phyloP scores from a whole-genome alignment of 1,140 invertebrate genomes.

The Zaprionus ornatus region DNA sequence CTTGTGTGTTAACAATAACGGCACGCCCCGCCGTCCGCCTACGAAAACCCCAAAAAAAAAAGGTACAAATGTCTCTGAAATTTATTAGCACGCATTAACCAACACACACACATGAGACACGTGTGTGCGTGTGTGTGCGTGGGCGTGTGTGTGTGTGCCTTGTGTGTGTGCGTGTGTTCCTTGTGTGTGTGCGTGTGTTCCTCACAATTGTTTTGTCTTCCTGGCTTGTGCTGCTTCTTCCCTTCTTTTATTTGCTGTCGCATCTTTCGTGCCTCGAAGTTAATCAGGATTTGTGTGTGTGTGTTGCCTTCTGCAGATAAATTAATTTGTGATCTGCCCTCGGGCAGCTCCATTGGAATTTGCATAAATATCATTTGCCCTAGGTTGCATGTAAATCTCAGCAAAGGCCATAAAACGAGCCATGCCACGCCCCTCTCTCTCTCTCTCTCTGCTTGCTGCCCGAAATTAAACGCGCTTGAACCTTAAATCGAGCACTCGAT shows the following conservation, averaged over 20 bases:
- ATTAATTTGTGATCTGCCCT: constrained; percentile 67
- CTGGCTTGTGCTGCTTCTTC: constrained; percentile 48
- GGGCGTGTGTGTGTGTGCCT: constrained; percentile 18
- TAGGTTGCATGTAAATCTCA: constrained; percentile 61
- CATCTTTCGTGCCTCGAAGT: constrained; percentile 52
- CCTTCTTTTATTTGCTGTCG: constrained; percentile 35
- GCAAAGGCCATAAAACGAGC: constrained; percentile 18
- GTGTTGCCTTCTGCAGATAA: constrained; percentile 59
- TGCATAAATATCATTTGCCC: constrained; percentile 78
- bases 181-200: no score
- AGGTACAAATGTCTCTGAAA: constrained; percentile 78
- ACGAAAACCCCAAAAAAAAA: constrained; percentile 25
- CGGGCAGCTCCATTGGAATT: constrained; percentile 65
- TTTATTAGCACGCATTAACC: constrained; percentile 77
- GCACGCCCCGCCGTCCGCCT: constrained; percentile 35
- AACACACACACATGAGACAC: constrained; percentile 38
- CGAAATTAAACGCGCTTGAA: constrained; percentile 24
- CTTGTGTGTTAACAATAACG: constrained; percentile 72
- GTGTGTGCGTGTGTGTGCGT: constrained; percentile 29
- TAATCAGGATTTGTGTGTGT: constrained; percentile 80
- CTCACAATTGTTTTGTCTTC: constrained; percentile 72
- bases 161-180: constrained; percentile 23
- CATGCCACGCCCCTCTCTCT: neutral
- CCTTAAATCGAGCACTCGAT: constrained; percentile 41
- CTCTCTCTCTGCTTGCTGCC: no score